A percentile compares a stretch with the other conserved stretches of the same genome.
These are phyloP conservation scores for Ashinkailepas kermadecensis DNA, from an alignment of 2,888 invertebrate genomes.

Conservation along the genomic window DNA sequence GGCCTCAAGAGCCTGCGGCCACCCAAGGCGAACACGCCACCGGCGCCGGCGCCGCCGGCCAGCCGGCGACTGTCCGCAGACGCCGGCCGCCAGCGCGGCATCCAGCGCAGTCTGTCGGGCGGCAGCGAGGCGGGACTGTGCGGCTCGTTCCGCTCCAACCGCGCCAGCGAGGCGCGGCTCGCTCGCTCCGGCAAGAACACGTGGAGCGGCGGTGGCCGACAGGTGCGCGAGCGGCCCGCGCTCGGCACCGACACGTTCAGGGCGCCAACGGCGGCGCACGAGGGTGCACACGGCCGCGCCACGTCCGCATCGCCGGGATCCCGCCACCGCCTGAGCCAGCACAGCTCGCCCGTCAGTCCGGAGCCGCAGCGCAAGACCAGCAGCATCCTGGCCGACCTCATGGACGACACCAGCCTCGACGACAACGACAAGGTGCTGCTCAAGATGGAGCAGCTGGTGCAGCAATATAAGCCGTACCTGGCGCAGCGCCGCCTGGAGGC, in stretches of 20 bases:
- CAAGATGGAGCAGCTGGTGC: slow-evolving; percentile 18
- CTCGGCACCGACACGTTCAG: slow-evolving; percentile 57
- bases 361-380: not conserved
- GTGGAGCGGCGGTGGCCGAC: slow-evolving; percentile 59
- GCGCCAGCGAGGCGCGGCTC: slow-evolving; percentile 19
- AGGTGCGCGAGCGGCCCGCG: slow-evolving; percentile 45
- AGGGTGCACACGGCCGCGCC: slow-evolving; percentile 38
- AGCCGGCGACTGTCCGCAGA: not conserved
- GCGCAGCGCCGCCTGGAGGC: slow-evolving; percentile 3
- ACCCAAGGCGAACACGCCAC: not conserved
- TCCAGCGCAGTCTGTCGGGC: slow-evolving; percentile 5
- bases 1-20: not conserved
- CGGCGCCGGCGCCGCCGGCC: not conserved
- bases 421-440: slow-evolving; percentile 2
- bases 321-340: slow-evolving; percentile 21
- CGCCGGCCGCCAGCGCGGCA: not conserved
- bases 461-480: not conserved
- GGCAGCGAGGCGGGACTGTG: slow-evolving; percentile 18
- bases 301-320: slow-evolving; percentile 37
- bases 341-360: not conserved
- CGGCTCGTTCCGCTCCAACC: slow-evolving; percentile 13
- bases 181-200: slow-evolving; percentile 52
- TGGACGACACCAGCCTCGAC: not conserved
- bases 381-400: slow-evolving; percentile 1
- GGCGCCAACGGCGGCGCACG: slow-evolving; percentile 37